Base-by-base conservation (phyloP, 2,797 vertebrate genomes). In the Pterois miles region DNA sequence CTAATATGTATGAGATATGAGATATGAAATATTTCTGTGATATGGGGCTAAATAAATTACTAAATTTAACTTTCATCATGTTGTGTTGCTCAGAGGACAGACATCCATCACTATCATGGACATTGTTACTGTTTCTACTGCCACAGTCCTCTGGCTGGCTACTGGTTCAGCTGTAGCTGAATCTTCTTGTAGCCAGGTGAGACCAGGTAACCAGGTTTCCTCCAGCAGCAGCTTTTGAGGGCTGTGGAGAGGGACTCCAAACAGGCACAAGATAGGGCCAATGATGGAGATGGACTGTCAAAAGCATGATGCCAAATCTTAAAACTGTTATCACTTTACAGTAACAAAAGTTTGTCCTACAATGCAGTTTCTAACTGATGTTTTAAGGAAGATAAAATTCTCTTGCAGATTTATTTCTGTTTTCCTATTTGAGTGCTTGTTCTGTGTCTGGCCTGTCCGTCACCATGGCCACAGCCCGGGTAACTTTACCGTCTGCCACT, bases 171-270 rank as follows among this genome's bases (percentile, higher is more conserved):
- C 76, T 66, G 76, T 43, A 74, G 53, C 76, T 80, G 65, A 64
- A 57, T 27, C 38, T 46, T 72, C 59, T 50, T 53, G 25, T 38
- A 43, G 63, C 62, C 80, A 71, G 60, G 46, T 62, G 71, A 67
- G 81, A 72, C 25, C 31, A 56, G 53, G 31, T 69, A 75, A 33
- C 54, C 65, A 11, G 65, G 64, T 81, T 76, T 81, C 53, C 64
- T 72, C 76, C 57, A 88, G 79, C 16, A 36, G 86, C 72, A 75
- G 73, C 52, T 74, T 50, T 58, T 78, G 58, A 65, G 62, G 36
- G 58, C 59, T 43, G n/a, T 11, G 66, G 34, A 58, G 48, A 70
- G 36, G 50, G 67, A 81, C 33, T 33, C 3, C 16, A 64, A 31
- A 68, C 52, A 74, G 72, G 50, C 77, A 34, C 40, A 57, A 69